Evolutionary conservation across 1,140 invertebrate species (phyloP), one percentile per base, ranked within the genome.

Genomic region (Tetramorium simillimum): DNA sequence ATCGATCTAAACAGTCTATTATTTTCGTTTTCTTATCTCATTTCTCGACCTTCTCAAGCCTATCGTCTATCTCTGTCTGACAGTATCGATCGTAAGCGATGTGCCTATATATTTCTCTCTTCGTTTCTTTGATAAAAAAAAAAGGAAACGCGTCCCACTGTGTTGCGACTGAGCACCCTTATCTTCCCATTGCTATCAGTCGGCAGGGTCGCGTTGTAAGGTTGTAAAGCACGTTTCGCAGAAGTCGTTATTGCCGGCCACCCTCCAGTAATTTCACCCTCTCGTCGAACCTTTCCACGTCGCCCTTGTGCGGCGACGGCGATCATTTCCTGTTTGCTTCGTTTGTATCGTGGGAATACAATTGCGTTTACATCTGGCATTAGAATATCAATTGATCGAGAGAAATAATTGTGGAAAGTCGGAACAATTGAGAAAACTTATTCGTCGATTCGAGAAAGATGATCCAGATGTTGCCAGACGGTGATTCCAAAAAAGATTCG

Each of bases 391-490:
- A 16, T 69, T 16, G 21, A 24, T 69, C 12, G 40, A 69, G 28
- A 49, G 40, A 49, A 46, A 69, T 28, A 46, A 69, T 67, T 28
- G 6, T 49, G 5, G 10, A 67, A 67, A 10, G 7, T 43, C 14
- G 65, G 12, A 24, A 12, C n/a, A 40, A 67, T 67, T 43, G 33
- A 67, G 1, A 65, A 65, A 40, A 40, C 3, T 46, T n/a, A 24
- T 12, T 46, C 24, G 16, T 78, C 2, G 24, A 40, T 91, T 93
- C 91, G 21, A 16, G 43, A 89, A 92, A 88, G 70, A 90, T 87
- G 89, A 81, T 73, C 70, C 86, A 86, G 90, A 90, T 86, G 89
- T 84, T 86, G 77, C 88, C 53, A n/a, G 76, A 49, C 65, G 10
- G 2, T 33, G 58, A 40, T n/a, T 65, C 24, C 28, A 40, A 53